Percentiles rank a stretch among this genome's conserved stretches.
phyloP scores from a whole-genome alignment of 2,113 vertebrate genomes.

The Larimichthys polyactis region DNA sequence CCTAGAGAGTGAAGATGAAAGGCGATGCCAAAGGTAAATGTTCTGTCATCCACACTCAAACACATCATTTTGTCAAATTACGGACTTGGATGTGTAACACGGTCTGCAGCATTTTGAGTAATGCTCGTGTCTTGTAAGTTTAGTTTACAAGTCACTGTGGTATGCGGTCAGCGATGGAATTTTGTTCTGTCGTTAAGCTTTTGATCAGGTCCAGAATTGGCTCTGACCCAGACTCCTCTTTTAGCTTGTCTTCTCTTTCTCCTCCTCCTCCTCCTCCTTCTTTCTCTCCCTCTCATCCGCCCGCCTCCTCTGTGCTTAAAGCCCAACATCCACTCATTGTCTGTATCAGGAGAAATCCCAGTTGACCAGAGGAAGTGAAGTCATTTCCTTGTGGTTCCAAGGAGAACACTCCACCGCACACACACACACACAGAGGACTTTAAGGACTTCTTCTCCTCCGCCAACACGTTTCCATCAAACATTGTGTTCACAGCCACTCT shows the following conservation, averaged over 20 bases:
- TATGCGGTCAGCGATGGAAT: conserved; percentile 27
- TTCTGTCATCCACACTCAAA: not conserved
- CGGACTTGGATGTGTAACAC: conserved; percentile 8
- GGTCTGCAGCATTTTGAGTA: conserved; percentile 30
- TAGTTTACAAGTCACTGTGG: conserved; percentile 42
- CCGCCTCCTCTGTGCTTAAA: conserved; percentile 35
- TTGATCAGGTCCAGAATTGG: conserved; percentile 46
- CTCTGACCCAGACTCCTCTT: conserved; percentile 28
- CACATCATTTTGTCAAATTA: conserved; percentile 14
- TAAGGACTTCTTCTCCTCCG: not conserved
- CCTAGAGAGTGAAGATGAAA: not conserved
- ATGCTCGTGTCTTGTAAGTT: conserved; percentile 42
- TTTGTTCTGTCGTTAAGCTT: conserved; percentile 34
- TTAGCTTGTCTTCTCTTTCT: conserved; percentile 5
- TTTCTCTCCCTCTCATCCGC: conserved; percentile 3
- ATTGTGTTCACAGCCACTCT: conserved; percentile 7
- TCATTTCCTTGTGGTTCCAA: conserved; percentile 78
- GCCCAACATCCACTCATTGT: conserved; percentile 83
- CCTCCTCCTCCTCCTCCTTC: not conserved
- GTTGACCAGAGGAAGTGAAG: conserved; percentile 83
- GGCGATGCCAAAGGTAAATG: conserved; percentile 9
- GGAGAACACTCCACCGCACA: conserved; percentile 25
- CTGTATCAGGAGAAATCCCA: conserved; percentile 77
- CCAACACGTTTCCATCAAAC: conserved; percentile 4
- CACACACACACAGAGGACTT: conserved; percentile 31